Evolutionary conservation across 2,113 vertebrate species (phyloP), one percentile per base, ranked within the genome.

Genomic region (Carlito syrichta): DNA sequence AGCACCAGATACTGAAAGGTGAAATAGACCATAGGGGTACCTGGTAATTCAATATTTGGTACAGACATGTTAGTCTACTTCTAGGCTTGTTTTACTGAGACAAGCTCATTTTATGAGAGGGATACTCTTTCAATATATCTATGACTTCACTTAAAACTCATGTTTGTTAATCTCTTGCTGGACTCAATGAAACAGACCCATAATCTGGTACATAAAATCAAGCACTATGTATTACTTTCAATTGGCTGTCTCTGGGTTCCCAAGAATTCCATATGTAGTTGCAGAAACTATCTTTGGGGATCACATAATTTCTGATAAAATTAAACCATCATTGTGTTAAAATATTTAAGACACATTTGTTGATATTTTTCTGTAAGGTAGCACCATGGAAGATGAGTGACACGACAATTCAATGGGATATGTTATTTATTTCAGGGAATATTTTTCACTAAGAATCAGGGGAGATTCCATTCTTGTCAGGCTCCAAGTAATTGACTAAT

Each of bases 71-170:
- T 16, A 85, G 69, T 83, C 38, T 23, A 43, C 8, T 68, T 62
- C 40, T 58, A 69, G 43, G 50, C 40, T 95, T 90, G 38, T 84
- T 95, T 97, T 94, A 85, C 66, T 52, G 54, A 87, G 52, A 45
- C 63, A 35, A 85, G 16, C 11, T 96, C 93, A 63, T 88, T 94
- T 93, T 85, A 40, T 54, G 54, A 95, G 50, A 87, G 1, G 22
- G 54, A 71, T 73, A 83, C 23, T 84, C 81, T 87, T 97, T 97
- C 87, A 88, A 40, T 78, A 78, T 96, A 97, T 97, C 95, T 94
- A 48, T 79, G 73, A 38, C 40, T 87, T 95, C 17, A 93, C 27
- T 91, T 94, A 87, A 84, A 94, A 96, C 45, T 84, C 2, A 76
- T 35, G 30, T 84, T 95, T 97, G 50, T 91, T 96, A 96, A 94